Percentiles rank a stretch among this genome's conserved stretches.
These are phyloP conservation scores for Heptranchias perlo DNA, from an alignment of 2,113 vertebrate species.

Conservation along the genomic window DNA sequence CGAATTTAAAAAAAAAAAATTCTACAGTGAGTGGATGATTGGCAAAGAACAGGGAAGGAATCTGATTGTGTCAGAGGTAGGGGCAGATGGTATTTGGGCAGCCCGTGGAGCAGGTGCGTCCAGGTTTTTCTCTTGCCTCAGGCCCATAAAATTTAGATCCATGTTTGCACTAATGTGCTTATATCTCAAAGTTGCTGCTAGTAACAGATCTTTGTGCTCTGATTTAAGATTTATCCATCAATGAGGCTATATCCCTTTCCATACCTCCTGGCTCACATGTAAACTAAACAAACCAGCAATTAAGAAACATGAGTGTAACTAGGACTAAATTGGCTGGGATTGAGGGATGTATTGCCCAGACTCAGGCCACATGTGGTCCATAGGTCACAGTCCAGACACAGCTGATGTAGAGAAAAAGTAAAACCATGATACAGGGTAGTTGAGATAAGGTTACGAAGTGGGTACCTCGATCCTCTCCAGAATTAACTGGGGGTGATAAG, in stretches of 20 bases:
- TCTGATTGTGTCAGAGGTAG: background rate
- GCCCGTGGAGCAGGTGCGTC: too few relatives aligned
- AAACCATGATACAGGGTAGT: too few relatives aligned
- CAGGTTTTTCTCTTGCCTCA: background rate
- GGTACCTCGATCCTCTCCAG: too few relatives aligned
- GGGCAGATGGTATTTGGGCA: background rate
- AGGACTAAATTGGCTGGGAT: background rate
- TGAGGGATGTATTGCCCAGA: background rate
- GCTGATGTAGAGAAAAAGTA: too few relatives aligned
- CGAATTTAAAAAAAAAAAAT: too few relatives aligned
- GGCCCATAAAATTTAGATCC: background rate
- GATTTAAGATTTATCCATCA: too few relatives aligned
- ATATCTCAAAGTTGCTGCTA: background rate
- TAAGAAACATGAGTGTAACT: background rate
- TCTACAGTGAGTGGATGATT: background rate
- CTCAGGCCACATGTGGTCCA: background rate
- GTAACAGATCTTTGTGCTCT: background rate
- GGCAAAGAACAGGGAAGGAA: background rate
- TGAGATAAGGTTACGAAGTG: too few relatives aligned
- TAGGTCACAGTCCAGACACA: too few relatives aligned
- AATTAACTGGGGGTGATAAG: too few relatives aligned
- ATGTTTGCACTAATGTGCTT: background rate
- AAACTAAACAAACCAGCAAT: background rate
- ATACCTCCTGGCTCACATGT: background rate
- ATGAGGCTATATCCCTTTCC: background rate